Evolutionary conservation across 2,113 vertebrate species (phyloP).

Genomic region (Recurvirostra avosetta): DNA sequence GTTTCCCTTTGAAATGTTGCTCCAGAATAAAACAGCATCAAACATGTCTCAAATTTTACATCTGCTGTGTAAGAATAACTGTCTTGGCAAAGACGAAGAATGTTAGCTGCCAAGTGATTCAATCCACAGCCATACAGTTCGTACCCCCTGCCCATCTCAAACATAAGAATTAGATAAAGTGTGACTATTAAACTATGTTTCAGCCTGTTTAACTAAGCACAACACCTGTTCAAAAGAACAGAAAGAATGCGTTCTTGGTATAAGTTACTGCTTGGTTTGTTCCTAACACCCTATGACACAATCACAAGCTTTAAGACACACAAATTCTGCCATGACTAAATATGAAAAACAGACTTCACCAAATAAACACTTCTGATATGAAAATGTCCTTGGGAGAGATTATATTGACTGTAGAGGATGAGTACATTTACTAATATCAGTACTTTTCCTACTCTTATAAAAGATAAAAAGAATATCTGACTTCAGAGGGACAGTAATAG

Average conservation of each 20-base stretch:
- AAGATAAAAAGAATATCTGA: not conserved
- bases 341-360: not conserved
- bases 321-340: not conserved
- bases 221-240: not conserved
- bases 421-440: not conserved
- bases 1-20: not conserved
- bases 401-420: not conserved
- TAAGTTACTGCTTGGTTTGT: not conserved
- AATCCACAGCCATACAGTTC: not conserved
- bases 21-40: not conserved
- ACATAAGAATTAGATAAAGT: not conserved
- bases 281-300: not conserved
- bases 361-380: not conserved
- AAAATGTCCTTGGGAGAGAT: not conserved
- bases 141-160: not conserved
- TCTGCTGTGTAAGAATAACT: not conserved
- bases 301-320: not conserved
- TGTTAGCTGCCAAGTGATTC: not conserved
- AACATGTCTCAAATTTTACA: not conserved
- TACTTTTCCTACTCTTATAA: not conserved
- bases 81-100: not conserved
- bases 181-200: not conserved
- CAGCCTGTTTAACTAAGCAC: not conserved
- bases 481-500: not conserved
- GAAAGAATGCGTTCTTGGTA: not conserved